phyloP scores from a whole-genome alignment of 1,140 invertebrate species.

The Tetranychus cinnabarinus region DNA sequence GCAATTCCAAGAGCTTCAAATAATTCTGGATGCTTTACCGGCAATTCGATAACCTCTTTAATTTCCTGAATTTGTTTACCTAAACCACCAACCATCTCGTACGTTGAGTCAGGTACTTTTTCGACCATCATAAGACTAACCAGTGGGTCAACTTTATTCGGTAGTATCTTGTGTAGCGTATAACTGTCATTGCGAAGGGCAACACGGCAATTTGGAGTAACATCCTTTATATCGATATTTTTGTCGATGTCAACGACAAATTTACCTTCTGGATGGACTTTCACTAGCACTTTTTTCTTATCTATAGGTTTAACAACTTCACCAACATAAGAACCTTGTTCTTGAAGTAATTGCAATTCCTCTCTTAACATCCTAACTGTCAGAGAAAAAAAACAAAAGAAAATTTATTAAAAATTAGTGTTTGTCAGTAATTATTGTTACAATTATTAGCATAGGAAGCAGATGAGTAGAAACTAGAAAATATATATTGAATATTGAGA shows the following conservation, averaged over 20 bases:
- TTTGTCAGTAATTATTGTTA: too few species aligned
- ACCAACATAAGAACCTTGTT: constrained; percentile 97
- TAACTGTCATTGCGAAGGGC: constrained; percentile 96
- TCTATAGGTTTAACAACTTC: constrained; percentile 99
- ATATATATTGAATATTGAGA: background rate
- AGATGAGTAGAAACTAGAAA: too few species aligned
- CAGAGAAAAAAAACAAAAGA: constrained; percentile 4
- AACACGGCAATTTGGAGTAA: constrained; percentile 90
- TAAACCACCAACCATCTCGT: constrained; percentile 98
- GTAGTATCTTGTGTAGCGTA: constrained; percentile 92
- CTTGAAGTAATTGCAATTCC: constrained; percentile 88
- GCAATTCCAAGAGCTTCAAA: constrained; percentile 98
- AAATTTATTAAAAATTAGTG: background rate
- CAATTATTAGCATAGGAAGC: too few species aligned
- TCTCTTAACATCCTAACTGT: constrained; percentile 87
- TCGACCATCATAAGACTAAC: constrained; percentile 99
- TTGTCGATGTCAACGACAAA: constrained; percentile 99
- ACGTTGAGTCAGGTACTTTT: constrained; percentile 96
- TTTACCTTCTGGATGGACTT: constrained; percentile 98
- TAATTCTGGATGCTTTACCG: constrained; percentile 96
- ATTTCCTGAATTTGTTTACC: constrained; percentile 99
- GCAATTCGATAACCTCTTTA: constrained; percentile 98
- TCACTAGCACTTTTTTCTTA: constrained; percentile 98
- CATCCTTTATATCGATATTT: constrained; percentile 95
- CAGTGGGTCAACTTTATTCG: constrained; percentile 97